A percentile compares a stretch with the other conserved stretches of the same genome.
Conservation (phyloP, 2,888 invertebrate species). For the Dascillus cervinus region DNA sequence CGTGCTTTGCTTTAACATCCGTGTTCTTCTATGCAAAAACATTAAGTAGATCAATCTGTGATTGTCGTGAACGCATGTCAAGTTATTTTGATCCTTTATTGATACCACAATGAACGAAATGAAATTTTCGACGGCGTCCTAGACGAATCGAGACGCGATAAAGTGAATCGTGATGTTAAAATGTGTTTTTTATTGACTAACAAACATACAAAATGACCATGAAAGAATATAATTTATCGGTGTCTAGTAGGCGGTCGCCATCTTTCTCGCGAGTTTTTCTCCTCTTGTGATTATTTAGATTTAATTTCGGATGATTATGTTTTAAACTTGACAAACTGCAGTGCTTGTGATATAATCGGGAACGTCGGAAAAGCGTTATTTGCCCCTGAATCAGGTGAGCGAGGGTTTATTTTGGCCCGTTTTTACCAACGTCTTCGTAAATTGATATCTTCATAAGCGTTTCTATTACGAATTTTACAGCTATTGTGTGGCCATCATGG, state of each 20-base stretch:
- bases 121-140: slow-evolving; percentile 7
- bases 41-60: slow-evolving; percentile 44
- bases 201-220: slow-evolving; percentile 41
- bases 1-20: slow-evolving; percentile 32
- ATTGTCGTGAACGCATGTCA: slow-evolving; percentile 38
- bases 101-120: slow-evolving; percentile 7
- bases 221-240: slow-evolving; percentile 44
- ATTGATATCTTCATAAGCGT: slow-evolving; percentile 15
- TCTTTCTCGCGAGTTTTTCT: slow-evolving; percentile 51
- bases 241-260: slow-evolving; percentile 49
- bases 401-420: slow-evolving; percentile 2
- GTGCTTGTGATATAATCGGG: slow-evolving; percentile 20
- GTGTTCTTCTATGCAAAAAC: slow-evolving; percentile 40
- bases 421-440: slow-evolving; percentile 10
- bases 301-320: slow-evolving; percentile 29
- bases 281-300: slow-evolving; percentile 31
- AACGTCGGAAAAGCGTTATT: slow-evolving; percentile 13
- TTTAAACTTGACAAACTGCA: slow-evolving; percentile 26
- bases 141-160: slow-evolving; percentile 13
- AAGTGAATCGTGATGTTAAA: slow-evolving; percentile 28
- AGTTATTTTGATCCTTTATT: slow-evolving; percentile 24
- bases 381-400: slow-evolving; percentile 20
- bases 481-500: slow-evolving; percentile 32
- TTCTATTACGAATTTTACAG: slow-evolving; percentile 31
- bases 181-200: slow-evolving; percentile 37